Evolutionary conservation across 2,888 invertebrate genomes (phyloP).

Genomic region (Lepidocyrtoides sp.): DNA sequence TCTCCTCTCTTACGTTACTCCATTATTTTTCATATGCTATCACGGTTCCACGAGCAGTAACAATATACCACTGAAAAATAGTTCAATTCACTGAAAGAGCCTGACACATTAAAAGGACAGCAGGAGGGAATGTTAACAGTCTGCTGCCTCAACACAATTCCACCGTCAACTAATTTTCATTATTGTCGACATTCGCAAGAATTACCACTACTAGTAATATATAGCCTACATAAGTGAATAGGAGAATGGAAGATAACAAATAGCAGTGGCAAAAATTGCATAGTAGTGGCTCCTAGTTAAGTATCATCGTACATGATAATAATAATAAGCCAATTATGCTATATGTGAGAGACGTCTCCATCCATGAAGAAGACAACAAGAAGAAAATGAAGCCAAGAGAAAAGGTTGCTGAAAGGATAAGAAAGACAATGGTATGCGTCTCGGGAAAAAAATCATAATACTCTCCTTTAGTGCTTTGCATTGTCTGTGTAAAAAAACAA

Average conservation of each 20-base stretch:
- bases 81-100: not conserved
- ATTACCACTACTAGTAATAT: not conserved
- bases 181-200: constrained; percentile 3
- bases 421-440: constrained; percentile 62
- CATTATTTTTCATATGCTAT: not conserved
- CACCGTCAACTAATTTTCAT: constrained; percentile 50
- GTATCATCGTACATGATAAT: constrained; percentile 3
- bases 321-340: constrained; percentile 58
- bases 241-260: constrained; percentile 37
- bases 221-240: not conserved
- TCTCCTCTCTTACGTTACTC: not conserved
- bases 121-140: constrained; percentile 39
- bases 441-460: constrained; percentile 29
- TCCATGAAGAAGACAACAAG: constrained; percentile 32
- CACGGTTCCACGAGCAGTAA: constrained; percentile 70
- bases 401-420: constrained; percentile 46
- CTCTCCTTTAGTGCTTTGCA: constrained; percentile 26
- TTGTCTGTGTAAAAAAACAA: constrained; percentile 53
- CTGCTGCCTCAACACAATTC: constrained; percentile 34
- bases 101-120: constrained; percentile 56
- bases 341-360: constrained; percentile 22
- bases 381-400: not conserved
- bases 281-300: too few relatives aligned
- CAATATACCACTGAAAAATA: constrained; percentile 53
- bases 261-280: constrained; percentile 29